phyloP scores from a whole-genome alignment of 2,888 invertebrate species.

The Leptogaster cylindrica region DNA sequence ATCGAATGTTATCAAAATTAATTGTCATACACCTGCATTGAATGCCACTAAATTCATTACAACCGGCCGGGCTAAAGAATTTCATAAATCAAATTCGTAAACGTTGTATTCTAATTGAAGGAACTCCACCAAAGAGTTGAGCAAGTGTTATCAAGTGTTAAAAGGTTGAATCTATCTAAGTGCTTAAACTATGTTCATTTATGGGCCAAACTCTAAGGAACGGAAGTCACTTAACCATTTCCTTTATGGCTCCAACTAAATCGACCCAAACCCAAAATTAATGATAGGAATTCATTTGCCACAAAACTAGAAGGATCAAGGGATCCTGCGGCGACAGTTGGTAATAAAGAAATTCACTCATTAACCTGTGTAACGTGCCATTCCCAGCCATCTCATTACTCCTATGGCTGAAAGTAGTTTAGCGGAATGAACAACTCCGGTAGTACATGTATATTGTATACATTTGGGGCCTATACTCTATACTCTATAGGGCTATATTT shows the following conservation, averaged over 20 bases:
- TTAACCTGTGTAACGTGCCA: conserved; percentile 44
- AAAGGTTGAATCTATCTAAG: conserved; percentile 42
- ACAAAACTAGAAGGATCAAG: conserved; percentile 37
- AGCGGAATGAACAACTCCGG: neutral
- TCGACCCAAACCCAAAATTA: conserved; percentile 47
- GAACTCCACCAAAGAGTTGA: too few species aligned
- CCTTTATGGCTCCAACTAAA: conserved; percentile 46
- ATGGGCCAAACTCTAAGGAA: conserved; percentile 30
- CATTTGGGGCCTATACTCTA: conserved; percentile 17
- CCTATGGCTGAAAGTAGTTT: conserved; percentile 39
- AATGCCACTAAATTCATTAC: too few species aligned
- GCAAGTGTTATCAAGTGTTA: conserved; percentile 46
- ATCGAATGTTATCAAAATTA: too few species aligned
- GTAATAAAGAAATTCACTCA: conserved; percentile 45
- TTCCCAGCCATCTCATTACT: conserved; percentile 44
- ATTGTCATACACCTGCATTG: too few species aligned
- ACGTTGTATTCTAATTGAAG: too few species aligned
- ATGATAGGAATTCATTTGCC: conserved; percentile 46
- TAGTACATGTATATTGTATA: conserved; percentile 19
- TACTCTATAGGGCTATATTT: conserved; percentile 31
- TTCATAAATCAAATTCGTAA: too few species aligned
- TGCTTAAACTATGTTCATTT: conserved; percentile 35
- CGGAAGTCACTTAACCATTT: conserved; percentile 45
- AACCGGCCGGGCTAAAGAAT: too few species aligned
- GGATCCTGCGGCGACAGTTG: conserved; percentile 32